These are phyloP conservation scores for Brachyopa scutellaris DNA, from an alignment of 2,888 invertebrate species.

Conservation along the genomic window DNA sequence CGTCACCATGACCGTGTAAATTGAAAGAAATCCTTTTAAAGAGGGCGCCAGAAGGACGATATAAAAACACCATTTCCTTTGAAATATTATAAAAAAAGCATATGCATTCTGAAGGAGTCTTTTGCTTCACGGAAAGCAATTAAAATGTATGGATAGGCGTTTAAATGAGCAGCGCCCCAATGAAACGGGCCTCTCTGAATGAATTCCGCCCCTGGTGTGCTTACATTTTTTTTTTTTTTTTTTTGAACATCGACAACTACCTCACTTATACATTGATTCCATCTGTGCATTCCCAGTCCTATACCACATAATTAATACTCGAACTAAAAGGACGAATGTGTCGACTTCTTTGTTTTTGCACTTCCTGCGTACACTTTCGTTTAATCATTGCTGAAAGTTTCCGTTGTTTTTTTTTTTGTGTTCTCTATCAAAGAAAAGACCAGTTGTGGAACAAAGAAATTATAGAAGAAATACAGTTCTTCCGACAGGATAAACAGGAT, in stretches of 20 bases:
- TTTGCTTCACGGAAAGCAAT: background rate
- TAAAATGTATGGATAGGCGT: background rate
- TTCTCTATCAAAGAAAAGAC: conserved; percentile 14
- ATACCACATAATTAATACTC: conserved; percentile 51
- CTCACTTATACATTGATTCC: conserved; percentile 25
- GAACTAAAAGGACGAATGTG: conserved; percentile 47
- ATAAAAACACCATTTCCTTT: too few relatives aligned
- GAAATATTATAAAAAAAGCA: too few relatives aligned
- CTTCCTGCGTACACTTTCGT: conserved; percentile 55
- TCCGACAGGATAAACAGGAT: conserved; percentile 64
- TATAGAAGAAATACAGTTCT: conserved; percentile 24
- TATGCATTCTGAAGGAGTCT: too few relatives aligned
- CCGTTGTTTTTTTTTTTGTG: conserved; percentile 1
- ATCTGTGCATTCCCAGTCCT: conserved; percentile 11
- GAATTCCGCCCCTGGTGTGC: conserved; percentile 13
- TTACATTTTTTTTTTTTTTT: background rate
- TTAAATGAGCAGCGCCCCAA: background rate
- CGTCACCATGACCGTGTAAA: too few relatives aligned
- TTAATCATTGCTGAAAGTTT: conserved; percentile 67
- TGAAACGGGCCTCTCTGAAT: background rate
- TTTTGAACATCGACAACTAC: conserved; percentile 21
- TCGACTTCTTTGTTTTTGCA: conserved; percentile 32
- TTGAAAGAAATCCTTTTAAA: background rate
- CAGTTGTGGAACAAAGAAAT: conserved; percentile 52
- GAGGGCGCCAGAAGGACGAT: conserved; percentile 26